Percentiles rank a stretch among this genome's conserved stretches.
Conservation (phyloP, 2,797 vertebrate species). For the Tragopan temminckii region DNA sequence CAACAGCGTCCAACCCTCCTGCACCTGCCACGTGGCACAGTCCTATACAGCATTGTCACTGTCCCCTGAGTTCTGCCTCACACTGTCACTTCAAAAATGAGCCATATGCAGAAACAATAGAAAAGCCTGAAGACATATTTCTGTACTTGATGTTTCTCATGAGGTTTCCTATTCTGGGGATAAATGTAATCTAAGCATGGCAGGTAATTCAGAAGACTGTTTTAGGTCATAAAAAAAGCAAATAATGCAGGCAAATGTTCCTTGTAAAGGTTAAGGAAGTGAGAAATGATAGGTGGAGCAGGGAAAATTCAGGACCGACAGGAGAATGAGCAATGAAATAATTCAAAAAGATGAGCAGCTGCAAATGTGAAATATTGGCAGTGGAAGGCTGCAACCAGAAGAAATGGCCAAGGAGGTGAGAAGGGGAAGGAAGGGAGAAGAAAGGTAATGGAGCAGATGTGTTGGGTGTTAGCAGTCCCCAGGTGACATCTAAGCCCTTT, state of each 20-base stretch:
- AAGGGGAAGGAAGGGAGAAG: background rate
- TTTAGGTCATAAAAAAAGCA: background rate
- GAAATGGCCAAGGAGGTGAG: background rate
- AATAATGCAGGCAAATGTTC: background rate
- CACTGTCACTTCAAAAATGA: background rate
- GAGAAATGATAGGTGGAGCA: background rate
- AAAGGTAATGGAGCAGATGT: background rate
- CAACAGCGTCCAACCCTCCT: fast-evolving
- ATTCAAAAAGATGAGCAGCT: background rate
- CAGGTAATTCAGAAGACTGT: background rate
- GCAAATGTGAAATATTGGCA: background rate
- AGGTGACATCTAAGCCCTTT: background rate
- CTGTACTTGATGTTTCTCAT: background rate
- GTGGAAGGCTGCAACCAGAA: background rate
- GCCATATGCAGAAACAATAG: background rate
- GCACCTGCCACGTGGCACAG: fast-evolving
- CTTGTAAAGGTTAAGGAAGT: background rate
- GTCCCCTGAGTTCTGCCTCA: background rate
- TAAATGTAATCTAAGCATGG: background rate
- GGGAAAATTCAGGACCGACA: background rate
- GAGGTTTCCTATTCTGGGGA: background rate
- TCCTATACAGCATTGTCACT: fast-evolving
- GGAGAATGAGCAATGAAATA: background rate
- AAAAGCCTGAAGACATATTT: background rate
- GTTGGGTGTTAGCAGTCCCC: background rate